Base-by-base conservation (phyloP, 2,113 vertebrate genomes). In the Ploceus nigricollis region DNA sequence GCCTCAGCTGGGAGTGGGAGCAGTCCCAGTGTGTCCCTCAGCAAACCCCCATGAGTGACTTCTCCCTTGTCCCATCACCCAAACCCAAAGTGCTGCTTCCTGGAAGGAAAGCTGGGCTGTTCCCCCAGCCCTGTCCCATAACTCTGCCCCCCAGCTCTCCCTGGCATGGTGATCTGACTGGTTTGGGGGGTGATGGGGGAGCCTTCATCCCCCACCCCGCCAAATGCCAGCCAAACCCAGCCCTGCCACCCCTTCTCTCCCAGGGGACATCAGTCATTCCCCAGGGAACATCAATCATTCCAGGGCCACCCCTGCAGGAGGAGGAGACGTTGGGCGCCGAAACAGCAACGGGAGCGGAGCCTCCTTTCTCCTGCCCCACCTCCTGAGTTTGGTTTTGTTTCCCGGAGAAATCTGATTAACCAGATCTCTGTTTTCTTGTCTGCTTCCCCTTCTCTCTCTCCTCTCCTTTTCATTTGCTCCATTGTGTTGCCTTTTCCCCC, bases 391-490 rank as follows among this genome's bases (percentile, higher is more conserved):
- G 89, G 40, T 94, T 94, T 47, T 64, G 60, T 16, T 77, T 25
- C 86, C 71, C 47, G 44, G 90, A 92, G 97, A 98, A 98, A 98
- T 97, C 98, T 97, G 97, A 98, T 98, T 99, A 99, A 99, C 98
- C 87, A 96, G 98, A 98, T 98, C 97, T 98, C 98, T 99, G 98
- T 98, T 98, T 94, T 98, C 93, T 97, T 97, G 95, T 98, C 98
- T 98, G 97, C 96, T 97, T 97, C 95, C 93, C 81, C 89, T 37
- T 84, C 79, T 92, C 93, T 94, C 80, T 71, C 66, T 71, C 56
- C 7, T 35, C 61, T 65, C 63, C 92, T 92, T 94, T 96, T 97
- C 94, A 87, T 98, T 93, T 88, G 71, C 89, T 79, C 86, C 65
- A 1, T 11, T 94, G 79, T 87, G 84, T 95, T 88, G 72, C 89